These are phyloP conservation scores for Lepilemur ruficaudatus DNA, from an alignment of 2,797 vertebrate genomes.

Conservation along the genomic window DNA sequence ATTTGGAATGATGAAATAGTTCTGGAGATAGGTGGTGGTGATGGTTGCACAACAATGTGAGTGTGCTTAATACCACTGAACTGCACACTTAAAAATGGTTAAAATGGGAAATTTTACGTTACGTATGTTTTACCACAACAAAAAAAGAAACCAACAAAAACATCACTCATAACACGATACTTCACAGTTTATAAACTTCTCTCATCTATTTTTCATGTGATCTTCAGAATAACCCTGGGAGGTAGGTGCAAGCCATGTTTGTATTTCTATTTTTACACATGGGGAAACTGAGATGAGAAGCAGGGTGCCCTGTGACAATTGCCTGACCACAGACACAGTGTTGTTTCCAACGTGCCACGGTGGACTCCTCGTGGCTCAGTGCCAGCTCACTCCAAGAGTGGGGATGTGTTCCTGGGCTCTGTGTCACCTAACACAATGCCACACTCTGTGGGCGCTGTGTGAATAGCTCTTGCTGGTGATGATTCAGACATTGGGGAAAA, in stretches of 20 bases:
- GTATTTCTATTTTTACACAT: not conserved
- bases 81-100: not conserved
- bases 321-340: not conserved
- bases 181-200: not conserved
- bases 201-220: not conserved
- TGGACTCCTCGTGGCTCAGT: not conserved
- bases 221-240: not conserved
- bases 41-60: not conserved
- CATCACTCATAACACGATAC: rapidly evolving
- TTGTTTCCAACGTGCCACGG: not conserved
- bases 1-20: not conserved
- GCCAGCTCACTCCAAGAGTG: not conserved
- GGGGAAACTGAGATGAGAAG: not conserved
- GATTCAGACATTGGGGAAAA: not conserved
- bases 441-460: not conserved
- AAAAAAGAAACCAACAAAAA: not conserved
- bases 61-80: not conserved
- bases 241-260: not conserved
- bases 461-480: not conserved
- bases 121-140: not conserved
- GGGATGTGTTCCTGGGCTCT: not conserved
- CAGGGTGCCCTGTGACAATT: not conserved
- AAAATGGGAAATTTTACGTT: not conserved
- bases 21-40: not conserved
- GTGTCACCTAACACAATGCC: not conserved